Base-by-base conservation (phyloP, 2,113 vertebrate genomes). In the Hemicordylus capensis region DNA sequence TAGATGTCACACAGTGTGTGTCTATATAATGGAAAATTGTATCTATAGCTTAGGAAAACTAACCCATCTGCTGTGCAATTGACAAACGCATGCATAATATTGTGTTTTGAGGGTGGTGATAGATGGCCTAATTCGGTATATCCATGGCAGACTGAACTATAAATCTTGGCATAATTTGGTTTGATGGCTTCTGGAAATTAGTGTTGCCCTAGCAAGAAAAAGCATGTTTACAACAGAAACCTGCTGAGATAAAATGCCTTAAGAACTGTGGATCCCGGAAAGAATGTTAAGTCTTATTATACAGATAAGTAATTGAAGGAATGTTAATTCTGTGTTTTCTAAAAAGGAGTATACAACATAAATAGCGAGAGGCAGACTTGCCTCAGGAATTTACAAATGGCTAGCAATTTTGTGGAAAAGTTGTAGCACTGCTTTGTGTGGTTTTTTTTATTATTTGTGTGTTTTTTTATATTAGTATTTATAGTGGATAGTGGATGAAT, bases 221-320 rank as follows among this genome's bases (percentile, higher is more conserved):
- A 88, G 6, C 92, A 93, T 91, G 94, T 94, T 95, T 91, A 89
- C 91, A 91, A 87, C 59, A 88, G 89, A 91, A 93, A 89, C 79
- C 0, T 92, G 91, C 91, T 94, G 92, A 80, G 87, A 93, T 94
- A 91, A 95, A 93, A 91, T 86, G 72, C 44, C 58, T 48, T 94
- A 94, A 92, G 91, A 93, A 90, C 85, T 88, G 89, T 90, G 91
- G 90, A 95, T 94, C 93, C 91, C 80, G 93, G 93, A 95, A 95
- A 93, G 92, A 95, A 96, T 95, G 94, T 94, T 94, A 95, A 95
- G 91, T 91, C 92, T 90, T 85, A 70, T 87, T 87, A 85, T 78
- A 89, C 88, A 95, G 90, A 95, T 94, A 95, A 94, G 84, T 88
- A 86, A 93, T 66, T 92, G 89, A 89, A 94, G 74, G 93, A 95